Evolutionary conservation across 2,113 vertebrate genomes (phyloP), one percentile per base, ranked within the genome.

Genomic region (Microtus montanus): DNA sequence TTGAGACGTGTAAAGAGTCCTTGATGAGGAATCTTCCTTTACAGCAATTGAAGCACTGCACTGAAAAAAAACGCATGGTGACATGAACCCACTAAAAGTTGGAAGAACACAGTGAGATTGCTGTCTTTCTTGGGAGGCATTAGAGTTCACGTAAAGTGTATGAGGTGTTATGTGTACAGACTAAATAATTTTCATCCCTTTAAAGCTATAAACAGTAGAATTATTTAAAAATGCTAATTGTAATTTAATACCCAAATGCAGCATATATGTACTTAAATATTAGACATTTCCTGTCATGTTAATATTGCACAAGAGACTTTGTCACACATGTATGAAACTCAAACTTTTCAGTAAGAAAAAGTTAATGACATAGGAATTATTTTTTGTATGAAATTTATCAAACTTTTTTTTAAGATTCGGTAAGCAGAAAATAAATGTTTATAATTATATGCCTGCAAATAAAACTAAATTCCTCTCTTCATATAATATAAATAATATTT

Each of bases 311-410:
- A 79, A 33, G 22, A 73, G 79, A 84, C 12, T 80, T 93, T 80
- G 71, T 92, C 63, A 68, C 8, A 28, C 1, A 87, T 12, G 3
- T 64, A 47, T 93, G 61, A 87, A 90, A 79, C 22, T 61, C 35
- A 71, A 95, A 54, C 85, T 14, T 11, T 64, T 89, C 24, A 54
- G 7, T 58, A 85, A 22, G 19, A 78, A 80, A 15, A 83, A 75
- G 2, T 66, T 68, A 89, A 84, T 77, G 30, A 30, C n/a, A 84
- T 74, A 93, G 74, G 71, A 92, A 86, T 82, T 30, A 89, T 74
- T 78, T 54, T 91, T 73, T 75, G 54, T 24, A 7, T 28, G 71
- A 2, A 70, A 2, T 30, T 19, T 79, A 64, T 85, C 24, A 73
- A 91, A 41, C 2, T n/a, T 49, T 73, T 82, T 49, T 41, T 87